phyloP scores from a whole-genome alignment of 2,888 invertebrate species.

The Drosophila antonietae region DNA sequence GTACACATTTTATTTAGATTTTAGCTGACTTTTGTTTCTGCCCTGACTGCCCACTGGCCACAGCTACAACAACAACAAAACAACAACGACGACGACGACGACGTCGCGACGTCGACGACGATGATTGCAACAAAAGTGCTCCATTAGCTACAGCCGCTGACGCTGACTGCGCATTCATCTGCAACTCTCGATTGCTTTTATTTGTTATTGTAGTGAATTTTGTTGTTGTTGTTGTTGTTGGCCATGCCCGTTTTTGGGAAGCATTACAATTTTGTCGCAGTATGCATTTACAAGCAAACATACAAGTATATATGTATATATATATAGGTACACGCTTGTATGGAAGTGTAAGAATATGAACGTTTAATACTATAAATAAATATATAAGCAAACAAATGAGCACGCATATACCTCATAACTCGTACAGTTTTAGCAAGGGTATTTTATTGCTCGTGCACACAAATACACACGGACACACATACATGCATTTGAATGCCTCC shows the following conservation, averaged over 20 bases:
- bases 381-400: not conserved
- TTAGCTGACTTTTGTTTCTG: constrained; percentile 44
- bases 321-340: not conserved
- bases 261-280: constrained; percentile 17
- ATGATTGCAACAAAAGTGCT: constrained; percentile 52
- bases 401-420: not conserved
- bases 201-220: constrained; percentile 6
- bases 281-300: not conserved
- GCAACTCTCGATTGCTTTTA: constrained; percentile 23
- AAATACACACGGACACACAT: not conserved
- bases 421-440: not conserved
- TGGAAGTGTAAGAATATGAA: not conserved
- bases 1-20: constrained; percentile 53
- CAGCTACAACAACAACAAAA: not conserved
- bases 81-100: constrained; percentile 7
- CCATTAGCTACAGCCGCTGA: constrained; percentile 41
- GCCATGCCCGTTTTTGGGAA: not conserved
- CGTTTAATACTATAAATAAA: not conserved
- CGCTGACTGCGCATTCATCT: constrained; percentile 21
- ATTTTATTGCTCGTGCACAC: constrained; percentile 1
- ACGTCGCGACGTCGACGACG: constrained; percentile 8
- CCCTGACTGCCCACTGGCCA: constrained; percentile 15
- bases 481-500: not conserved
- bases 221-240: constrained; percentile 20
- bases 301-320: not conserved